phyloP scores from a whole-genome alignment of 2,113 vertebrate species.

The Mungos mungo region DNA sequence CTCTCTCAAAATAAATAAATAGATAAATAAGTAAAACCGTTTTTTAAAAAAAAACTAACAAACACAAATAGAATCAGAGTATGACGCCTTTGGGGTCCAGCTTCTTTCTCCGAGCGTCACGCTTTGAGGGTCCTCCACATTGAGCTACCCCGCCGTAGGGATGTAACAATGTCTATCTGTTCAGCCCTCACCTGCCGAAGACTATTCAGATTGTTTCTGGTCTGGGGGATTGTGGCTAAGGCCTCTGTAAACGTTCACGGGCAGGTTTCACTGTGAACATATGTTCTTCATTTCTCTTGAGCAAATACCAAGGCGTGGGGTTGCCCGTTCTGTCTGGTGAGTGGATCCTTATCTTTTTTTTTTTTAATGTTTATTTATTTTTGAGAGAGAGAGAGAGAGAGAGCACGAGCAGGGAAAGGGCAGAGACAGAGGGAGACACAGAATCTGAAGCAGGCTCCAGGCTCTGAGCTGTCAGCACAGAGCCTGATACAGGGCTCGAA shows the following conservation, averaged over 20 bases:
- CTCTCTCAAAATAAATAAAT: no score
- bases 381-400: no score
- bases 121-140: accelerated
- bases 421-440: no score
- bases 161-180: accelerated
- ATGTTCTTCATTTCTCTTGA: neutral
- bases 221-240: neutral
- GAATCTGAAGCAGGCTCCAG: no score
- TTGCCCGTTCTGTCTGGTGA: neutral
- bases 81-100: neutral
- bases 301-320: no score
- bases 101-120: neutral
- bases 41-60: no score
- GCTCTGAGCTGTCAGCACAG: no score
- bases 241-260: accelerated
- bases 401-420: no score
- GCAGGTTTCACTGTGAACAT: neutral
- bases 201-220: neutral
- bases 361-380: no score
- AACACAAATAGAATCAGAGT: neutral
- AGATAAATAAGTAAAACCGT: no score
- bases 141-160: accelerated
- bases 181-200: neutral
- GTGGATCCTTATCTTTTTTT: neutral
- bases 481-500: no score